phyloP scores from a whole-genome alignment of 2,888 invertebrate species.

The Lagria hirta region DNA sequence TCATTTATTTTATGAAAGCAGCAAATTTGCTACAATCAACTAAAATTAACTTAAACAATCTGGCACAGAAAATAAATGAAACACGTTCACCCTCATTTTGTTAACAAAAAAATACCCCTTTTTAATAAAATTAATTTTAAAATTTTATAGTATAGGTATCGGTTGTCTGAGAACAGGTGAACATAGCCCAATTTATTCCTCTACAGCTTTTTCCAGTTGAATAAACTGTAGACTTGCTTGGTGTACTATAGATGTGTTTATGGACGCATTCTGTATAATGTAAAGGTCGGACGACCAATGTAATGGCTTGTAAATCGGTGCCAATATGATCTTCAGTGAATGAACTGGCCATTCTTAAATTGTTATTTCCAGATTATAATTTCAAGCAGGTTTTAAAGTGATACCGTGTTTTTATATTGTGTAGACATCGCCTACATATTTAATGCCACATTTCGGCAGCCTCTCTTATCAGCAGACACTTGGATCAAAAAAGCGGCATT shows the following conservation, averaged over 20 bases:
- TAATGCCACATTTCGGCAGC: conserved; percentile 20
- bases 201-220: background rate
- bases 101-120: too few relatives aligned
- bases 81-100: too few relatives aligned
- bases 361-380: conserved; percentile 32
- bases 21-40: too few relatives aligned
- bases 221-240: conserved; percentile 25
- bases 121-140: too few relatives aligned
- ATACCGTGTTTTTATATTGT: conserved; percentile 16
- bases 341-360: conserved; percentile 36
- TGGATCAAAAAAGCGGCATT: too few relatives aligned
- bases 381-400: conserved; percentile 26
- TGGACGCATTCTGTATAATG: conserved; percentile 38
- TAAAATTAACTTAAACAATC: too few relatives aligned
- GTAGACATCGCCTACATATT: conserved; percentile 16
- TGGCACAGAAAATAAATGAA: too few relatives aligned
- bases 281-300: conserved; percentile 36
- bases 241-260: conserved; percentile 35
- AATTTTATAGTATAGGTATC: too few relatives aligned
- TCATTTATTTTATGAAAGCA: too few relatives aligned
- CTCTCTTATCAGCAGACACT: too few relatives aligned
- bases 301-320: conserved; percentile 46
- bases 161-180: too few relatives aligned
- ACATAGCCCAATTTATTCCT: too few relatives aligned
- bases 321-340: conserved; percentile 43